A percentile compares a stretch with the other conserved stretches of the same genome.
These are phyloP conservation scores for Sphinx pinastri DNA, from an alignment of 2,888 invertebrate genomes.

Conservation along the genomic window DNA sequence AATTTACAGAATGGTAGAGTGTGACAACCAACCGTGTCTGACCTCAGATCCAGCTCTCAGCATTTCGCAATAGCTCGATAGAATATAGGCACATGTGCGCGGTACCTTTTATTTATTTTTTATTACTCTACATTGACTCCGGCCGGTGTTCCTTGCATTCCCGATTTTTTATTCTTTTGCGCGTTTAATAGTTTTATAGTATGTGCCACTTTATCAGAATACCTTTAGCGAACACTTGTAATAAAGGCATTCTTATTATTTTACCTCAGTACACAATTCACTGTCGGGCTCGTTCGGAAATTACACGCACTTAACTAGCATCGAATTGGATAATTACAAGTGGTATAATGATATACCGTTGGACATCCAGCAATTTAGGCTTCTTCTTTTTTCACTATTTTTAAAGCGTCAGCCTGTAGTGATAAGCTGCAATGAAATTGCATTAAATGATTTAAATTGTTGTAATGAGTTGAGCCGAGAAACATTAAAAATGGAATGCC, in stretches of 20 bases:
- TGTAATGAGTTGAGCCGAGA: slow-evolving; percentile 7
- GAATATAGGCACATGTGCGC: neutral
- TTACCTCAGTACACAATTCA: slow-evolving; percentile 52
- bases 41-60: slow-evolving; percentile 19
- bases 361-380: slow-evolving; percentile 60
- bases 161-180: slow-evolving; percentile 8
- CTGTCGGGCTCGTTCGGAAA: slow-evolving; percentile 63
- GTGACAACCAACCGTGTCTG: slow-evolving; percentile 38
- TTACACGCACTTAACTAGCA: slow-evolving; percentile 67
- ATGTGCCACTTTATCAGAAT: slow-evolving; percentile 39
- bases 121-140: neutral
- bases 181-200: slow-evolving; percentile 46
- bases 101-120: slow-evolving; percentile 7
- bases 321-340: slow-evolving; percentile 74
- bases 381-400: slow-evolving; percentile 52
- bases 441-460: slow-evolving; percentile 21
- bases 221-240: slow-evolving; percentile 57
- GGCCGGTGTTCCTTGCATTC: neutral
- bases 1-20: slow-evolving; percentile 56
- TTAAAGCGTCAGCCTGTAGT: slow-evolving; percentile 52
- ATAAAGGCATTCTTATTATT: slow-evolving; percentile 62
- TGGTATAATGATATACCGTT: slow-evolving; percentile 61
- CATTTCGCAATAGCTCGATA: slow-evolving; percentile 20
- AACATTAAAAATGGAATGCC: slow-evolving; percentile 1
- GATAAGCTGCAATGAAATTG: slow-evolving; percentile 20